Percentiles rank a stretch among this genome's conserved stretches.
Conservation (phyloP, 1,140 invertebrate species). For the Aphelinus atriplicis region DNA sequence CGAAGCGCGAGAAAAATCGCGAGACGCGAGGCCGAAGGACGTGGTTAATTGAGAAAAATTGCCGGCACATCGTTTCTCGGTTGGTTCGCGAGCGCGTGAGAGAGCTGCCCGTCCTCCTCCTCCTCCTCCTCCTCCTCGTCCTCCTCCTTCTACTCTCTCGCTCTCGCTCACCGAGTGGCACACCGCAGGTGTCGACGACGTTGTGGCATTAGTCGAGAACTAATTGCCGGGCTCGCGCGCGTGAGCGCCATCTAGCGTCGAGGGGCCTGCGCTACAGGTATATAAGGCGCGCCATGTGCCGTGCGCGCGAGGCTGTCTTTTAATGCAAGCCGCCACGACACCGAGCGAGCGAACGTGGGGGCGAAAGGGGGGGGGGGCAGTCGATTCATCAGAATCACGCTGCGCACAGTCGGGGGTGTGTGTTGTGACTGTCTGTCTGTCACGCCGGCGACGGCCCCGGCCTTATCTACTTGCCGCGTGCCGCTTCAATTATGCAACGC, state of each 20-base stretch:
- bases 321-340: not conserved
- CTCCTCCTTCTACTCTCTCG: not conserved
- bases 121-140: not conserved
- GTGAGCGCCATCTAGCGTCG: not conserved
- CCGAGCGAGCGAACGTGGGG: no score
- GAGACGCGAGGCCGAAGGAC: conserved; percentile 28
- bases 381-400: conserved; percentile 14
- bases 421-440: conserved; percentile 5
- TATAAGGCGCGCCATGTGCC: not conserved
- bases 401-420: no score
- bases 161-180: not conserved
- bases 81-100: not conserved
- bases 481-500: conserved; percentile 30
- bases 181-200: conserved; percentile 36
- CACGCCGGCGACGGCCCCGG: not conserved
- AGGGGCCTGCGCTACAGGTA: conserved; percentile 11
- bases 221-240: conserved; percentile 42
- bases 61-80: conserved; percentile 31
- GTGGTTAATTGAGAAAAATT: conserved; percentile 44
- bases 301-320: not conserved
- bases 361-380: not conserved
- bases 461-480: conserved; percentile 13
- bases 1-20: conserved; percentile 22
- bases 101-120: not conserved
- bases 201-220: conserved; percentile 37